Conservation (phyloP, 2,113 vertebrate species). For the Fulica atra region DNA sequence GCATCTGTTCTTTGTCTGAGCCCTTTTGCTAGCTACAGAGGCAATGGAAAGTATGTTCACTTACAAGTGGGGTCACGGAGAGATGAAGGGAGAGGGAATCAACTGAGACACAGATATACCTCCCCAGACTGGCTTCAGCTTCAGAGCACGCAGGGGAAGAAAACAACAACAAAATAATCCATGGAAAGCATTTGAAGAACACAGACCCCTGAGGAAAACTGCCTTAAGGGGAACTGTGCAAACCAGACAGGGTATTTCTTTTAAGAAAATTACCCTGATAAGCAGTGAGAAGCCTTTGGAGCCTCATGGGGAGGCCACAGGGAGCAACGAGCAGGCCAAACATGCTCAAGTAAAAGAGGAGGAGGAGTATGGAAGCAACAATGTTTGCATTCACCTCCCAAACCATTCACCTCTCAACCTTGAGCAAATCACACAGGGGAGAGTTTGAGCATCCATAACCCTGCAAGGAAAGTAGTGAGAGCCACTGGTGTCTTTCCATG, state of each 20-base stretch:
- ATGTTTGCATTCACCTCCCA: not conserved
- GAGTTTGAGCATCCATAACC: not conserved
- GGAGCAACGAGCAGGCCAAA: not conserved
- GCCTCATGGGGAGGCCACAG: not conserved
- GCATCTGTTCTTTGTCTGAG: conserved; percentile 43
- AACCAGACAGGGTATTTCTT: not conserved
- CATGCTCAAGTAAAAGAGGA: not conserved
- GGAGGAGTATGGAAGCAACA: not conserved
- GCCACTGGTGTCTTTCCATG: not conserved
- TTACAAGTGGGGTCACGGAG: not conserved
- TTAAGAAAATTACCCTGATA: not conserved
- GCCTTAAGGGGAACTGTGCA: not conserved
- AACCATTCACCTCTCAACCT: not conserved
- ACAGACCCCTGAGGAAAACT: not conserved
- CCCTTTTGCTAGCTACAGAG: not conserved
- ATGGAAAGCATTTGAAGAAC: not conserved
- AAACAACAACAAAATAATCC: not conserved
- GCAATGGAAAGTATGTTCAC: conserved; percentile 34
- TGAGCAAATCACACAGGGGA: not conserved
- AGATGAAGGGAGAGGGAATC: not conserved
- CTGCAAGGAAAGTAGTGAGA: not conserved
- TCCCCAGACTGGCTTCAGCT: not conserved
- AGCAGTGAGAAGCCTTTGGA: not conserved
- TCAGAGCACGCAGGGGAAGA: accelerated
- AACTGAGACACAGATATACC: not conserved